Evolutionary conservation across 2,797 vertebrate species (phyloP), one percentile per base, ranked within the genome.

Genomic region (Paedocypris micromegethes): DNA sequence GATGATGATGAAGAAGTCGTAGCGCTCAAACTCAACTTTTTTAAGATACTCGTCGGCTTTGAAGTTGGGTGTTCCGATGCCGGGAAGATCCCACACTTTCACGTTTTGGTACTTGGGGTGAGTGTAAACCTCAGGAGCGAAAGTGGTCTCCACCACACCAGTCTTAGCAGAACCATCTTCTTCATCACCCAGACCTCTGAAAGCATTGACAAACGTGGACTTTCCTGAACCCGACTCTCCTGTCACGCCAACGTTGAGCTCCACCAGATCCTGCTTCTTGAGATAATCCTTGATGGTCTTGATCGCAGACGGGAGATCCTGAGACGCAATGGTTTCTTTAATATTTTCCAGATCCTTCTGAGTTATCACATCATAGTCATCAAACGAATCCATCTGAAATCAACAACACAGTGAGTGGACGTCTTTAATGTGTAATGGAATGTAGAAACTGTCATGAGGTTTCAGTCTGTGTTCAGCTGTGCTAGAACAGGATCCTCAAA

Each of bases 1-100:
- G 4, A 81, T 72, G 51, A 90, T 83, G 66, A 90, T 81, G 69
- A 88, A 89, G 78, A 90, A 88, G 70, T 90, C 87, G 1, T 88
- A 91, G 6, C 61, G 76, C 23, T 83, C 46, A 2, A 90, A 86
- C 4, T 77, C 52, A 71, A 87, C 84, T 61, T 75, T 76, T 71
- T 86, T 65, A 55, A 90, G 79, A 79, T 91, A 90, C 5, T 80
- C 76, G 52, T 86, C 76, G 0, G 86, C 83, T 6, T 83, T 83
- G 64, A 87, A 90, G 60, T 81, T 83, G 0, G 80, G 82, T 0
- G 83, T 82, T 41, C 88, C 86, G 0, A 86, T 84, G n/a, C 88
- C 89, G 0, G 89, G 90, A 9, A 91, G 80, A 68, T 91, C 89
- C 89, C 89, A 90, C 49, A 91, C 58, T 6, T 73, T 83, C 49